Base-by-base conservation (phyloP, 2,113 vertebrate genomes). In the Heliornis fulica region DNA sequence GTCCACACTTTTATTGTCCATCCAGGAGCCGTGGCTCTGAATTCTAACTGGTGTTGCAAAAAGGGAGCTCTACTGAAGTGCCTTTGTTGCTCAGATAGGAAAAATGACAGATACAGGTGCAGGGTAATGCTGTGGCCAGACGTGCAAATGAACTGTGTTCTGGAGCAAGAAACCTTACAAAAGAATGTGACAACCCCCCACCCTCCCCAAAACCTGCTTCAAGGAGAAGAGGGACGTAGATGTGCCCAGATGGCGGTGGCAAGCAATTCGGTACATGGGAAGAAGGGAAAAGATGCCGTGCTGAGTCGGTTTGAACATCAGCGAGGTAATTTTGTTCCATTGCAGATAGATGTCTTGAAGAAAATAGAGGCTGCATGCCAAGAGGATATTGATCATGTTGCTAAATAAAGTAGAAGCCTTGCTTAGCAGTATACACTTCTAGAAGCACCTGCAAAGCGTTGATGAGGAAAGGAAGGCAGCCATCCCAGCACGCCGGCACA, bases 341-440 rank as follows among this genome's bases (percentile, higher is more conserved):
- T 6, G 13, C 59, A 83, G 72, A 89, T 5, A 87, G 59, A n/a
- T 43, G 29, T 32, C 38, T 88, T 66, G 53, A 16, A 61, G 79
- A 77, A 78, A 85, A 40, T 6, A 85, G 46, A 84, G 16, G 75
- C 71, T n/a, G 71, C 1, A 0, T 31, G 41, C 89, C 81, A 94
- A 82, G 63, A 88, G 54, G 31, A 63, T 70, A 91, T 91, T 50
- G 82, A 94, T 95, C 13, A 2, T 0, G 0, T 41, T 70, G 51
- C 78, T 94, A 93, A 96, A 87, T 91, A 79, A 80, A 94, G 71
- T 19, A 36, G 50, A 32, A 54, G 50, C 51, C 75, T 77, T 8
- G 5, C 45, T 87, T 69, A 2, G 13, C 0, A 1, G 43, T 12
- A 80, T 66, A 66, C 50, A 79, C 77, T 84, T 83, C 48, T 61